Base-by-base conservation (phyloP, 2,888 invertebrate species). In the Eupithecia pulchellata region DNA sequence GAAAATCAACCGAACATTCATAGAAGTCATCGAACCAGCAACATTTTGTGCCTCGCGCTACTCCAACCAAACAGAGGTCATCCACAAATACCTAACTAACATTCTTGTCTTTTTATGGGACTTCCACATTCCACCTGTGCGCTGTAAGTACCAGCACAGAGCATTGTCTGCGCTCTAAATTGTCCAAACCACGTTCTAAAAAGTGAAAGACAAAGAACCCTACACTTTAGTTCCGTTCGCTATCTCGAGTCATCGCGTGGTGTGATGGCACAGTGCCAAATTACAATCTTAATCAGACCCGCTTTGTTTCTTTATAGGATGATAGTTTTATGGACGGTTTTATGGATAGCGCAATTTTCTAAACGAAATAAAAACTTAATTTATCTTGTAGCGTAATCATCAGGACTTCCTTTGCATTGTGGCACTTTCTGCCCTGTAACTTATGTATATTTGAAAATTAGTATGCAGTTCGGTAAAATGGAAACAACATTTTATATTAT, bases 241-340 rank as follows among this genome's bases (percentile, higher is more conserved):
- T 29, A 58, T 58, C 52, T 25, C 29, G 17, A 58, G 30, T 30
- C 30, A 60, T 30, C 30, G n/a, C 60, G 29, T 57, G n/a, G n/a
- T 57, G 17, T 29, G 27, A 60, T 60, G 60, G 60, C 60, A 60
- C 11, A 9, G 32, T 5, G 60, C 60, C 60, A 60, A 60, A 11
- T 32, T 32, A 32, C 58, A 58, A n/a, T 30, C 30, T 32, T 58
- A 30, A 17, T 30, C 32, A 60, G 17, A 60, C n/a, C 30, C 14
- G 55, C 55, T 30, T 60, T 60, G 60, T 60, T 60, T 60, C 11
- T 29, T 57, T 29, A 29, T 30, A 32, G 20, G 60, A 60, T 30
- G 32, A 60, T 60, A n/a, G 60, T 29, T 57, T 57, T 17, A 52
- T 52, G 52, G 39, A 14, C 17, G 17, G 14, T 25, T 52, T 52